A percentile compares a stretch with the other conserved stretches of the same genome.
phyloP scores from a whole-genome alignment of 92 coral and sea anemone genomes.

The Micromussa lordhowensis region DNA sequence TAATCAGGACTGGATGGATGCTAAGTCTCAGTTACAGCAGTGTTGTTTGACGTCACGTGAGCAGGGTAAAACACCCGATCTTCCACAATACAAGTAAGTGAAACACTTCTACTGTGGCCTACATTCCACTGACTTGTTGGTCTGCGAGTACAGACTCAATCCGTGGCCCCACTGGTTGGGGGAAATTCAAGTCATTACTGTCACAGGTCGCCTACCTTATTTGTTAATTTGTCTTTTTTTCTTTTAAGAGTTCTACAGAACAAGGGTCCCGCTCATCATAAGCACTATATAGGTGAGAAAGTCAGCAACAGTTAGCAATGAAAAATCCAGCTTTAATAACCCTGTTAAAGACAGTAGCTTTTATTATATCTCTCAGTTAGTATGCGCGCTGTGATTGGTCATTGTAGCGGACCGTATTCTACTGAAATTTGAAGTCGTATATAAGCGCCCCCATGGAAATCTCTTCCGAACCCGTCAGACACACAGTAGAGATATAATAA shows the following conservation, averaged over 20 bases:
- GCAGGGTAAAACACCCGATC: slow-evolving; percentile 74
- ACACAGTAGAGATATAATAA: no score
- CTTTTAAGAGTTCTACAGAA: slow-evolving; percentile 70
- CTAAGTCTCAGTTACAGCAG: slow-evolving; percentile 97
- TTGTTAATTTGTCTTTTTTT: background rate
- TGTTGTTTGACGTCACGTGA: slow-evolving; percentile 81
- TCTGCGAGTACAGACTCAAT: no score
- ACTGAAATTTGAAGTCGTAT: no score
- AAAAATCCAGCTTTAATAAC: no score
- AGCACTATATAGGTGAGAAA: slow-evolving; percentile 65
- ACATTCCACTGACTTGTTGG: background rate
- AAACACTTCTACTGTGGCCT: background rate
- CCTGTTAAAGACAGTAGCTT: no score
- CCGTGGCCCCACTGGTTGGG: background rate
- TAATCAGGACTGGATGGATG: slow-evolving; percentile 98
- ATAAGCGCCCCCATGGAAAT: no score
- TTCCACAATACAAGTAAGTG: slow-evolving; percentile 92
- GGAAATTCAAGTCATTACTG: background rate
- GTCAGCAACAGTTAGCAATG: background rate
- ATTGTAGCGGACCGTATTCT: no score
- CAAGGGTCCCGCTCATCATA: slow-evolving; percentile 90
- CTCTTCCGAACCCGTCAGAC: no score
- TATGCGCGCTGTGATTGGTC: no score
- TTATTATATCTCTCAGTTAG: no score
- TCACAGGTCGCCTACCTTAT: background rate